Evolutionary conservation across 2,113 vertebrate species (phyloP).

Genomic region (Uria aalge): DNA sequence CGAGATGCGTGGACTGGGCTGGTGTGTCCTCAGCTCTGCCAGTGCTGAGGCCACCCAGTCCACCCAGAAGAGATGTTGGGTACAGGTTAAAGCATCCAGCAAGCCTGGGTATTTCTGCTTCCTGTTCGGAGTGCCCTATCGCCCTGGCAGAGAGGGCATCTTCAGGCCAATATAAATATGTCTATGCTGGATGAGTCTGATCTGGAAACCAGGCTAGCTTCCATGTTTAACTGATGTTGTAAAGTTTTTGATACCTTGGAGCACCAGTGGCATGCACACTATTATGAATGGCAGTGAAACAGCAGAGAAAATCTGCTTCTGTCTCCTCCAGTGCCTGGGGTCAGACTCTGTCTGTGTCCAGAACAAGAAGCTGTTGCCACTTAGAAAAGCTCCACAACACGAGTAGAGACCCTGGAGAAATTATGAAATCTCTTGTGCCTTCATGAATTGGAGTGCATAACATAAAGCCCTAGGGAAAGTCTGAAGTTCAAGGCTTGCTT

Average conservation of each 20-base stretch:
- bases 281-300: background rate
- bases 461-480: background rate
- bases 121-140: rapidly evolving
- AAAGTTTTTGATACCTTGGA: background rate
- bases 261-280: background rate
- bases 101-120: background rate
- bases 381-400: background rate
- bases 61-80: background rate
- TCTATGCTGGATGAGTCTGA: background rate
- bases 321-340: background rate
- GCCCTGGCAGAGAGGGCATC: background rate
- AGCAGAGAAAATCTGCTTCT: background rate
- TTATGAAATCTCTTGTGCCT: background rate
- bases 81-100: background rate
- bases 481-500: background rate
- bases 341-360: background rate
- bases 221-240: background rate
- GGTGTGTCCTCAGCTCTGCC: background rate
- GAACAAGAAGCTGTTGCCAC: background rate
- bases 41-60: background rate
- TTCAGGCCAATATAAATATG: background rate
- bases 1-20: background rate
- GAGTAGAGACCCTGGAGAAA: background rate
- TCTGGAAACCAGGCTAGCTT: background rate
- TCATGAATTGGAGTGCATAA: background rate